phyloP scores from a whole-genome alignment of 2,888 invertebrate species.

The Philonicus albiceps region DNA sequence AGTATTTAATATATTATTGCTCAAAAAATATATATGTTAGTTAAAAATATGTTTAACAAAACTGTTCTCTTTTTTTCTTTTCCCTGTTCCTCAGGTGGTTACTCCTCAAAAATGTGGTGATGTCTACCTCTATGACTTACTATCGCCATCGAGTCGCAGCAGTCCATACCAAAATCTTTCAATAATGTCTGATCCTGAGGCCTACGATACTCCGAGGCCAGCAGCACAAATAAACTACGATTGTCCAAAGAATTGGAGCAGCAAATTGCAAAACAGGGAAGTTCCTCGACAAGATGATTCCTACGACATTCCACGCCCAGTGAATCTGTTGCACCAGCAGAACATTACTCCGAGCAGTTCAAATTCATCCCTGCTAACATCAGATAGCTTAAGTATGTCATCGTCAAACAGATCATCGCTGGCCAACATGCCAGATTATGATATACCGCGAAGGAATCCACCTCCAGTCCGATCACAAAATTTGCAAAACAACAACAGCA shows the following conservation, averaged over 20 bases:
- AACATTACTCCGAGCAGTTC: conserved; percentile 74
- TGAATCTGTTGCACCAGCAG: conserved; percentile 63
- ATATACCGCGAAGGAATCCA: conserved; percentile 69
- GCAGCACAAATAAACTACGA: conserved; percentile 68
- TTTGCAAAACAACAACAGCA: conserved; percentile 44
- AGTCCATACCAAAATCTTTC: conserved; percentile 58
- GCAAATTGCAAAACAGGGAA: conserved; percentile 54
- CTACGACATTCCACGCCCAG: conserved; percentile 73
- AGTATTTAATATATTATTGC: neutral
- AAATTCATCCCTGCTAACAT: conserved; percentile 71
- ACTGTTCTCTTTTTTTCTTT: neutral
- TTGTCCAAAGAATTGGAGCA: conserved; percentile 65
- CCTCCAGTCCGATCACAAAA: conserved; percentile 55
- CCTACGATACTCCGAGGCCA: conserved; percentile 70
- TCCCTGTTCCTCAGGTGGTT: conserved; percentile 68
- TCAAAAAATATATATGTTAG: neutral
- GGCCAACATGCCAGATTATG: conserved; percentile 73
- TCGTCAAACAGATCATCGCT: conserved; percentile 67
- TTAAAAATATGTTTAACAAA: neutral
- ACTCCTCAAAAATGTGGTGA: conserved; percentile 78
- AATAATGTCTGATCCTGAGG: conserved; percentile 60
- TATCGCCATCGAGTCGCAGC: conserved; percentile 58
- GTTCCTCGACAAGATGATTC: conserved; percentile 64
- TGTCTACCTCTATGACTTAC: conserved; percentile 75
- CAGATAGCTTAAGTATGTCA: conserved; percentile 67